phyloP scores from a whole-genome alignment of 2,113 vertebrate species.

The Tursiops truncatus region DNA sequence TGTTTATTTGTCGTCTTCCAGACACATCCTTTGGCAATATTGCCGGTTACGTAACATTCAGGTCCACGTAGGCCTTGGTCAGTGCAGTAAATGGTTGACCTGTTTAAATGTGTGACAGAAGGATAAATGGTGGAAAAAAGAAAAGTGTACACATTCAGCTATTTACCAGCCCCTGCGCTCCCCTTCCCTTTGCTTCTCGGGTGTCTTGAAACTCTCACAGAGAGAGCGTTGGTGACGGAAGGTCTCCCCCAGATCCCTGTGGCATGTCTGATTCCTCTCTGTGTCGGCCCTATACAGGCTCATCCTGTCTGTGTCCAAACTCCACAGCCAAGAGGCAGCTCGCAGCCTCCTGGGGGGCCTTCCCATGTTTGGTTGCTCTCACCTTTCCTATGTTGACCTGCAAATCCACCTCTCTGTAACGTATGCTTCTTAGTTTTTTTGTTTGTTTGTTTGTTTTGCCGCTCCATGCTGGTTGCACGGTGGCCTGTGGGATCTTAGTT shows the following conservation, averaged over 20 bases:
- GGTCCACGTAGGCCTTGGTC: neutral
- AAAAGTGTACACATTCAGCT: neutral
- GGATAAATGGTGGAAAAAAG: neutral
- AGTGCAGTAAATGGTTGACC: neutral
- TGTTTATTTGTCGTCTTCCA: neutral
- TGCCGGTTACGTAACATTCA: neutral
- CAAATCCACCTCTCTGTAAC: too few relatives aligned
- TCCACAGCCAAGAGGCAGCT: neutral
- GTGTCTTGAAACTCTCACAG: neutral
- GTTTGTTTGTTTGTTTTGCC: too few relatives aligned
- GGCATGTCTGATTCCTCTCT: neutral
- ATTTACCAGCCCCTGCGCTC: neutral
- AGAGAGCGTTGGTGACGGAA: too few relatives aligned
- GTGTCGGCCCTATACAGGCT: neutral
- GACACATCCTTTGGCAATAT: neutral
- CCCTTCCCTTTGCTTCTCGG: neutral
- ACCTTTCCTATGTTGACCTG: neutral
- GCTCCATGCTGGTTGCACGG: too few relatives aligned
- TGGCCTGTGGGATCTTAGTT: too few relatives aligned
- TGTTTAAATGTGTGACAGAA: slow-evolving; percentile 4
- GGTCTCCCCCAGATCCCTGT: neutral
- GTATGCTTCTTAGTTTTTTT: neutral
- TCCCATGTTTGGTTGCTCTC: neutral
- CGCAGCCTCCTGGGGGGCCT: rapidly evolving
- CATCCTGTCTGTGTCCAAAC: neutral